A percentile compares a stretch with the other conserved stretches of the same genome.
These are phyloP conservation scores for Perognathus longimembris DNA, from an alignment of 2,113 vertebrate genomes.

Conservation along the genomic window DNA sequence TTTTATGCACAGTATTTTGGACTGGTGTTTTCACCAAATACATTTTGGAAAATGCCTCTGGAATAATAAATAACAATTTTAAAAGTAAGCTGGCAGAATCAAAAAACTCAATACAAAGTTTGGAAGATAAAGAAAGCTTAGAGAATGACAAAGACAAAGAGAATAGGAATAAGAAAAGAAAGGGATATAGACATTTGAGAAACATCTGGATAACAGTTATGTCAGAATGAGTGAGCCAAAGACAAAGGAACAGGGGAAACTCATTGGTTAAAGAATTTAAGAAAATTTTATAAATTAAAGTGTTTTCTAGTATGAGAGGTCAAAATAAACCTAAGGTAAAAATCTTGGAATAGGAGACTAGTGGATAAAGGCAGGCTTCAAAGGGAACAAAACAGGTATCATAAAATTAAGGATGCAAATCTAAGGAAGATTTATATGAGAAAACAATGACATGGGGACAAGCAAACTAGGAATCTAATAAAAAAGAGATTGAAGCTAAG, in stretches of 20 bases:
- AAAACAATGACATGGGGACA: constrained; percentile 24
- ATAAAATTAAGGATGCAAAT: constrained; percentile 12
- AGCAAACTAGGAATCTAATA: not conserved
- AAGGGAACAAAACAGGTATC: not conserved
- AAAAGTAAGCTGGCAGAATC: constrained; percentile 15
- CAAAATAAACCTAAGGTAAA: constrained; percentile 15
- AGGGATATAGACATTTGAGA: not conserved
- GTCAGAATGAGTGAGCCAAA: not conserved
- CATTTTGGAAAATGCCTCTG: constrained; percentile 26
- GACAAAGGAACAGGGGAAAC: constrained; percentile 17
- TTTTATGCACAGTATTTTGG: not conserved
- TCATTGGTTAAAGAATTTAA: not conserved
- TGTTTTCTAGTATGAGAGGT: not conserved
- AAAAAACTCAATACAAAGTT: constrained; percentile 11
- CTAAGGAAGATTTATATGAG: constrained; percentile 11
- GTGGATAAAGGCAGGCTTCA: not conserved
- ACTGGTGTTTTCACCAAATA: constrained; percentile 4
- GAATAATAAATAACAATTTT: constrained; percentile 15
- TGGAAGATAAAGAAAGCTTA: not conserved
- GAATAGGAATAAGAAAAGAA: constrained; percentile 26
- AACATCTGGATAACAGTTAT: not conserved
- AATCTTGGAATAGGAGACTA: not conserved
- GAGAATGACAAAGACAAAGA: constrained; percentile 18
- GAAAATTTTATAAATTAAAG: not conserved
- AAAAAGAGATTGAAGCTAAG: not conserved